Conservation (phyloP, 2,888 invertebrate genomes). For the Rhagophthalmus giganteus region DNA sequence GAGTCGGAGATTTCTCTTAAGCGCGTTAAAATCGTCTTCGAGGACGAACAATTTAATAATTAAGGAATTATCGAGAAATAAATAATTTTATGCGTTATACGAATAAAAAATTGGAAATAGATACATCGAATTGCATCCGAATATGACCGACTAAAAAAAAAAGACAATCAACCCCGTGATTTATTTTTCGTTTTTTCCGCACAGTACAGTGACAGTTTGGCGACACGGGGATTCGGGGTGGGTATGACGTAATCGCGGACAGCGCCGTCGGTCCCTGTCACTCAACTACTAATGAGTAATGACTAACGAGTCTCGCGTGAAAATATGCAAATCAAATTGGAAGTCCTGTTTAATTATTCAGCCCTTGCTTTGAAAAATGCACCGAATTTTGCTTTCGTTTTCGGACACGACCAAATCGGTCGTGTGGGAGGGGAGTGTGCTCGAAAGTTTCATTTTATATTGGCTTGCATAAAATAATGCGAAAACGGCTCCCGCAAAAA, state of each 20-base stretch:
- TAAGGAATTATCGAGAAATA: no score
- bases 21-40: no score
- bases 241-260: constrained; percentile 42
- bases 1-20: no score
- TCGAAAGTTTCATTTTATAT: background rate
- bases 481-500: no score
- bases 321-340: constrained; percentile 58
- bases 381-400: constrained; percentile 15
- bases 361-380: constrained; percentile 24
- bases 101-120: no score
- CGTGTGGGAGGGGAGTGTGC: background rate
- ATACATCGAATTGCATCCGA: no score
- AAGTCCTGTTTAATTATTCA: constrained; percentile 55
- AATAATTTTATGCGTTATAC: no score
- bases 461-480: no score
- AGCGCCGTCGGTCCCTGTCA: constrained; percentile 48
- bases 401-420: constrained; percentile 2
- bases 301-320: constrained; percentile 57
- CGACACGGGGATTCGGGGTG: constrained; percentile 35
- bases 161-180: no score
- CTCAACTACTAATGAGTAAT: constrained; percentile 57
- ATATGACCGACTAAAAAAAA: no score
- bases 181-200: constrained; percentile 47
- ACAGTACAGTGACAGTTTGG: constrained; percentile 53
- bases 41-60: no score